Percentiles rank a stretch among this genome's conserved stretches.
Evolutionary conservation across 2,113 vertebrate species (phyloP).

Genomic region (Elephas maximus): DNA sequence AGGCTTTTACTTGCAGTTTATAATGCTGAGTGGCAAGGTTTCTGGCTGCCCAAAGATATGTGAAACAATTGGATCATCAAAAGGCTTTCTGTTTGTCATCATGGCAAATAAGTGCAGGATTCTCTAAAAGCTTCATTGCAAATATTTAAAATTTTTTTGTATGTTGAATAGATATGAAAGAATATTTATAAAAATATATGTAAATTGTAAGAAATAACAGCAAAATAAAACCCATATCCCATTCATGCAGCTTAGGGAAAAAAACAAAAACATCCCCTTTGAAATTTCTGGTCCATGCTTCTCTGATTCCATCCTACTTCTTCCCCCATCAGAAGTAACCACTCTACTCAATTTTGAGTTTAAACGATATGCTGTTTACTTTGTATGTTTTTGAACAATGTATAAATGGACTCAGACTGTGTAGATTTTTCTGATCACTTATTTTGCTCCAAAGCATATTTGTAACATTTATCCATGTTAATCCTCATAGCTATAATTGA

Average conservation of each 20-base stretch:
- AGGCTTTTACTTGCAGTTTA: conserved; percentile 56
- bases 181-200: neutral
- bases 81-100: conserved; percentile 55
- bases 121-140: conserved; percentile 9
- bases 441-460: neutral
- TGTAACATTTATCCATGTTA: neutral
- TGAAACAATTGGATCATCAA: conserved; percentile 59
- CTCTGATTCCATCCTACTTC: neutral
- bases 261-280: neutral
- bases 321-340: neutral
- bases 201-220: neutral
- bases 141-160: conserved; percentile 1
- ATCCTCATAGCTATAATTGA: neutral
- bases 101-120: neutral
- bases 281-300: neutral
- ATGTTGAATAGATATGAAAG: neutral
- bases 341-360: neutral
- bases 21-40: conserved; percentile 57
- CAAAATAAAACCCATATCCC: neutral
- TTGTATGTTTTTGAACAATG: neutral
- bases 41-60: conserved; percentile 61
- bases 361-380: neutral
- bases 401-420: neutral
- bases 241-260: neutral
- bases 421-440: neutral